Conservation (phyloP, 92 coral and sea anemone species). For the Heliopora coerulea region DNA sequence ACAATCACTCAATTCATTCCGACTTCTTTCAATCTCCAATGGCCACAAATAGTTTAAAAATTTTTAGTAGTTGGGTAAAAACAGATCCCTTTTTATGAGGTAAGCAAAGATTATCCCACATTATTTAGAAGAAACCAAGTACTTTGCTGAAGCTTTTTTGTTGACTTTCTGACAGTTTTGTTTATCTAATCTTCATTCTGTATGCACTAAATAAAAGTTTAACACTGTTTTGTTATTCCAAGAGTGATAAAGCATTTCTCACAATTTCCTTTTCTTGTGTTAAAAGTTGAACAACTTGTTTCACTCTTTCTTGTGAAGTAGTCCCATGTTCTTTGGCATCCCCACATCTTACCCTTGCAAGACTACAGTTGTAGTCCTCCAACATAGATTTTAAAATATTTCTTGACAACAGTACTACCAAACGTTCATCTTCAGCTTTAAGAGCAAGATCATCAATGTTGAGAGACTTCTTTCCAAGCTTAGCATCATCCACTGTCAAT, state of each 20-base stretch:
- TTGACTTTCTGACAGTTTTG: no score
- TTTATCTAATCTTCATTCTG: no score
- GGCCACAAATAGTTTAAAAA: no score
- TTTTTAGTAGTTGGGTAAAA: no score
- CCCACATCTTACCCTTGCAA: conserved; percentile 2
- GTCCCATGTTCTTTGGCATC: conserved; percentile 45
- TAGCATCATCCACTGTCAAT: conserved; percentile 59
- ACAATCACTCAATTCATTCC: no score
- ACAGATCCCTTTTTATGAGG: no score
- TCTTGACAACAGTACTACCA: conserved; percentile 47
- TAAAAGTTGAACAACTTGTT: conserved; percentile 51
- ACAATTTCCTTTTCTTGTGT: conserved; percentile 61
- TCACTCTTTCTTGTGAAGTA: neutral
- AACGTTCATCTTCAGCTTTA: conserved; percentile 34
- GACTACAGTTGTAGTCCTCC: conserved; percentile 29
- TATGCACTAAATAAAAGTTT: no score
- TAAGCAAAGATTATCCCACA: no score
- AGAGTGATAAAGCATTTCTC: conserved; percentile 37
- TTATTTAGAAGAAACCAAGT: no score
- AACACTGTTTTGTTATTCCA: no score
- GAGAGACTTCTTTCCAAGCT: conserved; percentile 46
- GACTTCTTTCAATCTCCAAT: no score
- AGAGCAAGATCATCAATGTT: conserved; percentile 44
- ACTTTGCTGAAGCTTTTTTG: no score
- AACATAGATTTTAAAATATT: conserved; percentile 47